Percentiles rank a stretch among this genome's conserved stretches.
These are phyloP conservation scores for Aeoliscus strigatus DNA, from an alignment of 2,797 vertebrate genomes.

Conservation along the genomic window DNA sequence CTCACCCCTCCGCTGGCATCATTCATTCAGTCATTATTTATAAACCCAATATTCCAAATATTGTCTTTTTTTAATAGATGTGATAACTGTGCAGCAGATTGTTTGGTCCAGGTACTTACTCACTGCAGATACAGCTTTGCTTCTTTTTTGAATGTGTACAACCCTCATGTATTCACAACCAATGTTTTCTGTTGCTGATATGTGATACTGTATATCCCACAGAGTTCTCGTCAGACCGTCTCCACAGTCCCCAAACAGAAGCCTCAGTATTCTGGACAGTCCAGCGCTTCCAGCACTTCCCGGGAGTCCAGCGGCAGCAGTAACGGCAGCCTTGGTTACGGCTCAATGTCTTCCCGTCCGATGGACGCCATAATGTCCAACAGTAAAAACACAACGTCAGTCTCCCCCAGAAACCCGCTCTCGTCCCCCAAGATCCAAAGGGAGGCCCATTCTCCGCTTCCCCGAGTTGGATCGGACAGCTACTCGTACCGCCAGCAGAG, in stretches of 20 bases:
- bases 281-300: slow-evolving; percentile 1
- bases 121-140: too few species aligned
- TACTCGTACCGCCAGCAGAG: slow-evolving; percentile 33
- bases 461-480: slow-evolving; percentile 28
- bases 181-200: too few species aligned
- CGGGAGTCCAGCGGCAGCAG: slow-evolving; percentile 2
- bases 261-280: neutral
- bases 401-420: slow-evolving; percentile 44
- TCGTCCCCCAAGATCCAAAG: slow-evolving; percentile 40
- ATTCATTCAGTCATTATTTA: too few species aligned
- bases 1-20: too few species aligned
- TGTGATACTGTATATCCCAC: too few species aligned
- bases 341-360: slow-evolving; percentile 14
- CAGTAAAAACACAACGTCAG: slow-evolving; percentile 36
- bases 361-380: slow-evolving; percentile 36
- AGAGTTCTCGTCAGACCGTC: slow-evolving; percentile 22
- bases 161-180: too few species aligned
- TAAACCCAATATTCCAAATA: too few species aligned
- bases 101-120: too few species aligned
- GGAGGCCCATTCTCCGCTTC: slow-evolving; percentile 4
- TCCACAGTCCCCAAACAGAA: neutral
- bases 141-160: too few species aligned
- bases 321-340: slow-evolving; percentile 29
- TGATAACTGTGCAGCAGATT: too few species aligned
- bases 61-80: too few species aligned